Base-by-base conservation (phyloP, 1,140 invertebrate genomes). In the Aporrectodea caliginosa region DNA sequence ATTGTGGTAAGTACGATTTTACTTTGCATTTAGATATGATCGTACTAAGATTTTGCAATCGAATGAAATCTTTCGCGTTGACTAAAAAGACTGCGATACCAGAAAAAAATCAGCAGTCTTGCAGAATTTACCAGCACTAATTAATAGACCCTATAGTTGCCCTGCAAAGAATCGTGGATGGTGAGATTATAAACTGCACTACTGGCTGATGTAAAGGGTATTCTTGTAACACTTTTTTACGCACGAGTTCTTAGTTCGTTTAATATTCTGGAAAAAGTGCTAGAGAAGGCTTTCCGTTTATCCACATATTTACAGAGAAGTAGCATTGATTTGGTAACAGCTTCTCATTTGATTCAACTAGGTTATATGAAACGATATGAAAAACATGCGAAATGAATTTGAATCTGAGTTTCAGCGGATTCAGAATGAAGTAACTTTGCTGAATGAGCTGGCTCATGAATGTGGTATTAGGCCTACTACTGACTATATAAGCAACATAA, bases 271-370 rank as follows among this genome's bases (percentile, higher is more conserved):
- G 14, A 69, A 69, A 69, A 69, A 69, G 58, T 16, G 58, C 58
- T 69, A 69, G 58, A 69, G 58, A 69, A 69, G 58, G 58, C 58
- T 69, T 69, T 69, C 58, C 14, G n/a, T 69, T 69, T 69, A 16
- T 69, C 58, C 16, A 35, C 35, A 75, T 75, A 75, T 75, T 75
- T 75, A 12, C 74, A 29, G 74, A 35, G 35, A 75, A 75, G 14
- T 75, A 75, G 31, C 35, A 22, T 75, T 29, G 74, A 75, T 34
- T 32, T 75, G 16, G 74, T 75, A 75, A 35, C 31, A 34, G 74
- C 33, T 75, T 75, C 74, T 75, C 74, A 75, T 75, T 75, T 75
- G 35, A 75, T 75, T 69, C 58, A 69, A n/a, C 58, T 16, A 69
- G n/a, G n/a, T 16, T n/a, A 16, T 69, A n/a, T n/a, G 58, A 69